A percentile compares a stretch with the other conserved stretches of the same genome.
phyloP scores from a whole-genome alignment of 1,140 invertebrate species.

The Psilanteris sp. region DNA sequence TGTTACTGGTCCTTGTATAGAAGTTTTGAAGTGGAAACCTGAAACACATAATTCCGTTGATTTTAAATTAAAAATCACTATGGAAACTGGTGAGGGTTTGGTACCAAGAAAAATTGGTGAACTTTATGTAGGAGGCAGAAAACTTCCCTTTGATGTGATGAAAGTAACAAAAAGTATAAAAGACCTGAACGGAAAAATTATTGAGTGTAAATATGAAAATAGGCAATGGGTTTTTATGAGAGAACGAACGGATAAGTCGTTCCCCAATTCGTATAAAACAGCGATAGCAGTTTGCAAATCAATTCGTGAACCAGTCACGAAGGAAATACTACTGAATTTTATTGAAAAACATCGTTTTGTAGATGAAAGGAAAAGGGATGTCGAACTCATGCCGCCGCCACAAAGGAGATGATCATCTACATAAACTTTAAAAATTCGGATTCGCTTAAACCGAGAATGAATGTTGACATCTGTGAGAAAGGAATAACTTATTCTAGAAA shows the following conservation, averaged over 20 bases:
- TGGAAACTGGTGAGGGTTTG: conserved; percentile 86
- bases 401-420: conserved; percentile 9
- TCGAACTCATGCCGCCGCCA: conserved; percentile 25
- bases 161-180: conserved; percentile 88
- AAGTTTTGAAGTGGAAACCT: conserved; percentile 99
- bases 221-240: conserved; percentile 96
- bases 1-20: conserved; percentile 87
- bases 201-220: conserved; percentile 93
- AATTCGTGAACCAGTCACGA: conserved; percentile 90
- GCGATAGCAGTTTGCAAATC: conserved; percentile 86
- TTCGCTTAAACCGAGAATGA: too few species aligned
- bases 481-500: too few species aligned
- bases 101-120: conserved; percentile 87
- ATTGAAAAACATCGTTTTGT: conserved; percentile 86
- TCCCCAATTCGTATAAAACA: conserved; percentile 93
- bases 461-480: too few species aligned
- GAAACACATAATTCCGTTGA: conserved; percentile 95
- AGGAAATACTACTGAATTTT: conserved; percentile 86
- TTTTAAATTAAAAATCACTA: conserved; percentile 92
- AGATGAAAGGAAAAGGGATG: not conserved
- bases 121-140: conserved; percentile 88
- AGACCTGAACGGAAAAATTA: conserved; percentile 94
- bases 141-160: conserved; percentile 86
- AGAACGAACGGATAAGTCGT: conserved; percentile 97
- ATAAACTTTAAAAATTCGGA: too few species aligned